A percentile compares a stretch with the other conserved stretches of the same genome.
These are phyloP conservation scores for Corythaixoides concolor DNA, from an alignment of 2,113 vertebrate genomes.

Conservation along the genomic window DNA sequence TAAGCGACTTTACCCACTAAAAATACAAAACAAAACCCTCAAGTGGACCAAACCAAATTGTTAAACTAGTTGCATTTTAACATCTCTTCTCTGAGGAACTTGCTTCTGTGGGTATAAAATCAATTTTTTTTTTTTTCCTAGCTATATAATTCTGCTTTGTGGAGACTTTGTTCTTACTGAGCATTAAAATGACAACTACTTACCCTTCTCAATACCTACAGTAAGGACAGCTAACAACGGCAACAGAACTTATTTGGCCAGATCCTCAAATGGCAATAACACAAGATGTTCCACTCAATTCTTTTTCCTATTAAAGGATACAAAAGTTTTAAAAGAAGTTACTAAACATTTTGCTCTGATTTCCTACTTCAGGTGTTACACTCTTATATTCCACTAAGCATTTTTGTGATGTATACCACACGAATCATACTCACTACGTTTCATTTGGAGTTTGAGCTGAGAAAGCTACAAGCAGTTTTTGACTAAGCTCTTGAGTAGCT, in stretches of 20 bases:
- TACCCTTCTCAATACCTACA: constrained; percentile 23
- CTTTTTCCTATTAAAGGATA: background rate
- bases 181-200: background rate
- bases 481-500: background rate
- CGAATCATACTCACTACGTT: fast-evolving
- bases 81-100: background rate
- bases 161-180: background rate
- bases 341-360: background rate
- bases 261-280: background rate
- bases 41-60: background rate
- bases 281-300: background rate
- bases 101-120: background rate
- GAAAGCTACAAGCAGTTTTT: background rate
- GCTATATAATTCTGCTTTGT: background rate
- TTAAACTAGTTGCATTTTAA: background rate
- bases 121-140: background rate
- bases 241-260: constrained; percentile 3
- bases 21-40: background rate
- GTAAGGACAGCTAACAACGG: background rate
- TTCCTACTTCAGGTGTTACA: background rate
- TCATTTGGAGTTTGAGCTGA: background rate
- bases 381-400: background rate
- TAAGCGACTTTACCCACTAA: background rate
- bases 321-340: background rate
- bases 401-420: background rate